Evolutionary conservation across 2,113 vertebrate species (phyloP).

Genomic region (Neolamprologus ventralis): DNA sequence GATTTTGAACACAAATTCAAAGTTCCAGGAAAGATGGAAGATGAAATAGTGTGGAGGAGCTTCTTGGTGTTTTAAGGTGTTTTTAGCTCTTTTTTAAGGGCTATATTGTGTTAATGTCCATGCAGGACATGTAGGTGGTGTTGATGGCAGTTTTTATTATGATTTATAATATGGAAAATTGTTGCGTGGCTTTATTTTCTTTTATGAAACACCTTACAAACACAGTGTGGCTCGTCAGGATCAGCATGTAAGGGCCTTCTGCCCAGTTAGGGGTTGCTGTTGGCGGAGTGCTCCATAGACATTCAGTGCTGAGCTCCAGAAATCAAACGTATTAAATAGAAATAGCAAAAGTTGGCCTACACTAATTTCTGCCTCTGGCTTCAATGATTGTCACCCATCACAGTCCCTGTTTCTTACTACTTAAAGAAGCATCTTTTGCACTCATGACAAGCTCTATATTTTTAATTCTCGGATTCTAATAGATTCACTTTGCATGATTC

Average conservation of each 20-base stretch:
- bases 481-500: background rate
- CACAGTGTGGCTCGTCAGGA: background rate
- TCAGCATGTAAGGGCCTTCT: background rate
- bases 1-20: background rate
- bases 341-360: background rate
- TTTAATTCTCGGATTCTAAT: background rate
- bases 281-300: background rate
- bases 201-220: background rate
- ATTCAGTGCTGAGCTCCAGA: background rate
- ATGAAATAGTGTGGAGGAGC: background rate
- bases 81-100: background rate
- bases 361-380: background rate
- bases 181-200: background rate
- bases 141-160: background rate
- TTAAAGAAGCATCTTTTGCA: background rate
- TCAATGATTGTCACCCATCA: background rate
- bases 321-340: background rate
- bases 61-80: background rate
- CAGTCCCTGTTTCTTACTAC: background rate
- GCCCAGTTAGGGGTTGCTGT: background rate
- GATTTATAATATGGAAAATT: background rate
- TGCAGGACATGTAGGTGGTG: background rate
- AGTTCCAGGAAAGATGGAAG: background rate
- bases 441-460: background rate
- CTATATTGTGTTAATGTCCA: background rate